Base-by-base conservation (phyloP, 2,888 invertebrate genomes). In the Agrochola lychnidis region DNA sequence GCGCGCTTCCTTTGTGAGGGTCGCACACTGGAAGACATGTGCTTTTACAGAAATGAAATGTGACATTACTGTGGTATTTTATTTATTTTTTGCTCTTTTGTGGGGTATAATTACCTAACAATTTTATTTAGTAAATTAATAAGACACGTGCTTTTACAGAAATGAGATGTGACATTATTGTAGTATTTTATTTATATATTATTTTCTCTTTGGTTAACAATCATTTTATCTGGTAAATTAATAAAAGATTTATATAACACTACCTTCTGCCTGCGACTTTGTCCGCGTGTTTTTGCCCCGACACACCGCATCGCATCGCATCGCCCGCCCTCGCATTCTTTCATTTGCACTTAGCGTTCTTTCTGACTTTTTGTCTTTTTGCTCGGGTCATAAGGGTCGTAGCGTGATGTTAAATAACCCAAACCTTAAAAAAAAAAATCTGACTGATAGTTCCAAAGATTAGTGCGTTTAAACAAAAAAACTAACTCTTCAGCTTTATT, bases 1-100 rank as follows among this genome's bases (percentile, higher is more conserved):
- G 70, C 86, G 61, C 73, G 83, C 76, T 86, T 79, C 86, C 79
- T 83, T 84, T 86, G 86, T 86, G 76, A 70, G 30, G 53, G 53
- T 61, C 73, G 66, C 66, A 66, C 68, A 16, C 56, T 70, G 51
- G 62, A 66, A 76, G 72, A 83, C 86, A 86, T 73, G 75, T 78
- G 83, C 76, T 83, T 70, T 74, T 85, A 82, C 36, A 72, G 59
- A 78, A 74, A 70, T 85, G 66, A 78, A 36, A 57, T 78, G 63
- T 82, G 78, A 82, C 71, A 67, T 85, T 77, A 51, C 42, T 74
- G 48, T 62, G 22, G 7, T n/a, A 48, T 79, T 69, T 64, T 66
- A 40, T 61, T 73, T 66, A 22, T n/a, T n/a, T 53, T 45, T 73
- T 71, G 10, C 14, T 53, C 42, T 62, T 61, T 40, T 25, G 22